phyloP scores from a whole-genome alignment of 2,888 invertebrate species.

The Pseudococcus longispinus region DNA sequence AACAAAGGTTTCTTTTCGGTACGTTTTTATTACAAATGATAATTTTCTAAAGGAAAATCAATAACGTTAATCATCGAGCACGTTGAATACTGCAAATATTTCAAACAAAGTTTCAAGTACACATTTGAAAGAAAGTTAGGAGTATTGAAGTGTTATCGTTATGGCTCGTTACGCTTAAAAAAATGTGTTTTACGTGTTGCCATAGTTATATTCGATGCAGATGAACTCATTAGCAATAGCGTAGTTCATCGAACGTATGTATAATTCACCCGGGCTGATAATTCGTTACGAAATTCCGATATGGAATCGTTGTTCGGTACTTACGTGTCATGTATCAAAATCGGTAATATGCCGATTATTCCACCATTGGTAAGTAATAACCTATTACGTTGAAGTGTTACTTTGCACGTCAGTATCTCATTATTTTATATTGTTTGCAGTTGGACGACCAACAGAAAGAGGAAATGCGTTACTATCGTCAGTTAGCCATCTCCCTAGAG shows the following conservation, averaged over 20 bases:
- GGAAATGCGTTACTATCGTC: slow-evolving; percentile 58
- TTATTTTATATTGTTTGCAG: slow-evolving; percentile 55
- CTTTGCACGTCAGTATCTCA: background rate
- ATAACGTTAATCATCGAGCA: background rate
- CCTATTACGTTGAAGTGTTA: background rate
- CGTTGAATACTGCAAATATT: background rate
- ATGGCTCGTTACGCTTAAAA: background rate
- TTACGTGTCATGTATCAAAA: slow-evolving; percentile 58
- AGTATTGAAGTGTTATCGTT: background rate
- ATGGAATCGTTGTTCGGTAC: slow-evolving; percentile 28
- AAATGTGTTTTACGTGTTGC: slow-evolving; percentile 23
- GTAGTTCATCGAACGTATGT: background rate
- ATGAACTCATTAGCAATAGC: background rate
- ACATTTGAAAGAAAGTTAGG: background rate
- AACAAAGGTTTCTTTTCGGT: background rate
- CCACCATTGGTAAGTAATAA: slow-evolving; percentile 59
- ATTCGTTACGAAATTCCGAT: background rate
- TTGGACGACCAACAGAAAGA: slow-evolving; percentile 58
- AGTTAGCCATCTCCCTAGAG: slow-evolving; percentile 59
- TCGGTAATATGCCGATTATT: slow-evolving; percentile 58
- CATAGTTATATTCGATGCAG: background rate
- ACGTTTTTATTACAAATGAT: background rate
- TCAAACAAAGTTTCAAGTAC: background rate
- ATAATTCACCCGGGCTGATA: background rate
- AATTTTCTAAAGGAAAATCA: background rate